Evolutionary conservation across 2,113 vertebrate species (phyloP).

Genomic region (Ceyx melanurus): DNA sequence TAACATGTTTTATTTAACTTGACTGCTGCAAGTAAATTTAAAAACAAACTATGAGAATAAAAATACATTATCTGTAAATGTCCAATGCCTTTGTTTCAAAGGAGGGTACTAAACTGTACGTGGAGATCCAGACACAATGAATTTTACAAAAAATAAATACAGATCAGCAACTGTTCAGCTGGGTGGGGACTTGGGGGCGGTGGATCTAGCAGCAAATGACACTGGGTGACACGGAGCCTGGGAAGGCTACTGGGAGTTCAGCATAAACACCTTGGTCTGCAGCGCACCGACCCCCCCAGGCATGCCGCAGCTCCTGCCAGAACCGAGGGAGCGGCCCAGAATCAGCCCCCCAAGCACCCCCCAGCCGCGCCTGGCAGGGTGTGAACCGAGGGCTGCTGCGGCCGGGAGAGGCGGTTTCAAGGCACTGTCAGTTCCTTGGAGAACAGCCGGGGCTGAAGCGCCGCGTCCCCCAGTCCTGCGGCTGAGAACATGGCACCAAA

Average conservation of each 20-base stretch:
- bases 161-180: not conserved
- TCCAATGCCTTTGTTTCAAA: slow-evolving; percentile 54
- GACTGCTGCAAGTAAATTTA: slow-evolving; percentile 51
- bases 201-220: not conserved
- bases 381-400: fast-evolving
- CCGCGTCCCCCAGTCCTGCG: not conserved
- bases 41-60: slow-evolving; percentile 50
- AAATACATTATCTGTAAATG: slow-evolving; percentile 48
- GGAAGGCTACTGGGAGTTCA: not conserved
- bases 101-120: not conserved
- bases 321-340: not conserved
- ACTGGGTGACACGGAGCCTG: not conserved
- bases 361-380: not conserved
- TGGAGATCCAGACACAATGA: not conserved
- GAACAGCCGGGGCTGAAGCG: not conserved
- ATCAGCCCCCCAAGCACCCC: not conserved
- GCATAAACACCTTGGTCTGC: not conserved
- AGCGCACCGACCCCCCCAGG: fast-evolving
- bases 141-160: slow-evolving; percentile 70
- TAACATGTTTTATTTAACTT: slow-evolving; percentile 57
- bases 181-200: not conserved
- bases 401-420: not conserved
- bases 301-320: not conserved
- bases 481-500: not conserved
- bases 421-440: slow-evolving; percentile 6